Evolutionary conservation across 2,113 vertebrate genomes (phyloP).

Genomic region (Podarcis cretensis): DNA sequence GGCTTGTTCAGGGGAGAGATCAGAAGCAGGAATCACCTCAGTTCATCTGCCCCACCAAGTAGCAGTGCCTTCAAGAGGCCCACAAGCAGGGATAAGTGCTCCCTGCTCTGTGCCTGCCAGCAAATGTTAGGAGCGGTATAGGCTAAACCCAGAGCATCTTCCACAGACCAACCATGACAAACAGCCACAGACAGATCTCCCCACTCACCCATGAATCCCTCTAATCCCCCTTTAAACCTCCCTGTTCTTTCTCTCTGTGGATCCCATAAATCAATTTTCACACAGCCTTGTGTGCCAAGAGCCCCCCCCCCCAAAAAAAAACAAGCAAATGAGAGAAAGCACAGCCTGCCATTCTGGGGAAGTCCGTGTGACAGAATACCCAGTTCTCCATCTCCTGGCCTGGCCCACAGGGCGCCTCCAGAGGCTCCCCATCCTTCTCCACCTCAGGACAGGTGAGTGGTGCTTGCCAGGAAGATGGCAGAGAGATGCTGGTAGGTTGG

Average conservation of each 20-base stretch:
- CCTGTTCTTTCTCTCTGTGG: no score
- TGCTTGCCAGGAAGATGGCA: rapidly evolving
- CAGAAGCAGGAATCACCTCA: background rate
- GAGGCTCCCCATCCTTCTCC: background rate
- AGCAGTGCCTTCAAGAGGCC: background rate
- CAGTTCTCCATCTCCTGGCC: rapidly evolving
- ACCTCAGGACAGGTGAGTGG: rapidly evolving
- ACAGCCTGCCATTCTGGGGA: rapidly evolving
- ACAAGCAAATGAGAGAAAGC: no score
- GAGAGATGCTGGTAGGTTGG: rapidly evolving
- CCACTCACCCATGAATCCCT: background rate
- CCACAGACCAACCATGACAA: no score
- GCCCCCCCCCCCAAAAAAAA: background rate
- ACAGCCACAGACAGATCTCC: background rate
- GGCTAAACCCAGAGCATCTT: no score
- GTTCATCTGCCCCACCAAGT: background rate
- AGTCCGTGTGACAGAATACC: rapidly evolving
- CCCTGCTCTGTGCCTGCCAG: background rate
- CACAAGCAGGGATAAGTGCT: no score
- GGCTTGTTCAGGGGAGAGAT: background rate
- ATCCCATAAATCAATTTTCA: background rate
- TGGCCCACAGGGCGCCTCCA: background rate
- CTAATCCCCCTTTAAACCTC: background rate
- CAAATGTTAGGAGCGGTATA: background rate
- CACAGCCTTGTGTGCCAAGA: background rate